These are phyloP conservation scores for Coregonus sp. DNA, from an alignment of 2,797 vertebrate species.

Conservation along the genomic window DNA sequence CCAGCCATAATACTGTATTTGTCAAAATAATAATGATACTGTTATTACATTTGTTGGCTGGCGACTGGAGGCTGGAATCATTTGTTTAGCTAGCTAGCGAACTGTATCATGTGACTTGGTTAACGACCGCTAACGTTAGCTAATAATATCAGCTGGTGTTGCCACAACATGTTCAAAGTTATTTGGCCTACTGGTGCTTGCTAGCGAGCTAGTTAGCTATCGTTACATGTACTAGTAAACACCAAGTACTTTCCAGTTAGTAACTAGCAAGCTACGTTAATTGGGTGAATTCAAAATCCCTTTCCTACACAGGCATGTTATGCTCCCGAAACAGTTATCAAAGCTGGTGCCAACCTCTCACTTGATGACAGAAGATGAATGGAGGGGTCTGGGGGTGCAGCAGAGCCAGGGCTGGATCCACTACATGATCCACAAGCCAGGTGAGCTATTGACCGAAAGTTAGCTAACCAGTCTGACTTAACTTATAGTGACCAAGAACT, in stretches of 20 bases:
- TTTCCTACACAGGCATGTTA: conserved; percentile 68
- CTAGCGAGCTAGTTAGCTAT: too few species aligned
- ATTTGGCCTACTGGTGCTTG: too few species aligned
- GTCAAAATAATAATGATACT: too few species aligned
- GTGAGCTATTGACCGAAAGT: conserved; percentile 44
- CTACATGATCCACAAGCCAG: conserved; percentile 84
- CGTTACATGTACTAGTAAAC: too few species aligned
- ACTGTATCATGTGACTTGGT: too few species aligned
- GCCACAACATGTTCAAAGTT: too few species aligned
- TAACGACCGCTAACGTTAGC: neutral
- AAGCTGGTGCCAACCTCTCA: conserved; percentile 78
- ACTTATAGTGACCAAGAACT: neutral
- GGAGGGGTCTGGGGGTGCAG: conserved; percentile 79
- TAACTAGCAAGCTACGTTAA: neutral
- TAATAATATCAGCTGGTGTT: neutral
- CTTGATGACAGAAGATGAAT: conserved; percentile 81
- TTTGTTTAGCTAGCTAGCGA: too few species aligned
- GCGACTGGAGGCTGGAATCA: too few species aligned
- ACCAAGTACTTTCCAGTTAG: neutral
- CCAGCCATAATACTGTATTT: too few species aligned
- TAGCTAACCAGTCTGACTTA: neutral
- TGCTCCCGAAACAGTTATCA: conserved; percentile 80
- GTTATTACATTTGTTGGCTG: too few species aligned
- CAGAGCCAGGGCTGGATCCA: conserved; percentile 83
- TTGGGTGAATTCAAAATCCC: neutral